Conservation (phyloP, 2,888 invertebrate species). For the Nymphalis c-album region DNA sequence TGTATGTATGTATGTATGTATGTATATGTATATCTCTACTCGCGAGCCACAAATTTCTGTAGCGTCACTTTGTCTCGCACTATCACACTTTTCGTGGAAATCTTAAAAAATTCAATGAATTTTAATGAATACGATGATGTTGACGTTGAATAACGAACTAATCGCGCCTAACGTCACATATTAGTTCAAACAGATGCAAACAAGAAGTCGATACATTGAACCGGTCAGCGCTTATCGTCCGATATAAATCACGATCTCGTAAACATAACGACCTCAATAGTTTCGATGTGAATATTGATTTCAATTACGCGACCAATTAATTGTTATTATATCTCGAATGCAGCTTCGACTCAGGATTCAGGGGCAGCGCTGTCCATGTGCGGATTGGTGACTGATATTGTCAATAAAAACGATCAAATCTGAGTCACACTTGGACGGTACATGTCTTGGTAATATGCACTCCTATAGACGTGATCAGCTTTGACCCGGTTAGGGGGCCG, state of each 20-base stretch:
- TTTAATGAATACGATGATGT: background rate
- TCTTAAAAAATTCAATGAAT: background rate
- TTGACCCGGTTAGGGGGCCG: background rate
- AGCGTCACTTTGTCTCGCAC: too few relatives aligned
- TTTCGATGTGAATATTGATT: conserved; percentile 10
- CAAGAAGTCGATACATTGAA: conserved; percentile 6
- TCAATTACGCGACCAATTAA: conserved; percentile 5
- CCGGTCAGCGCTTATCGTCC: background rate
- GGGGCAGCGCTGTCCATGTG: too few relatives aligned
- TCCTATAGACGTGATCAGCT: background rate
- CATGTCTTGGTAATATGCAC: background rate
- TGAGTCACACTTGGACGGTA: background rate
- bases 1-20: too few relatives aligned
- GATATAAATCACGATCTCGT: conserved; percentile 11
- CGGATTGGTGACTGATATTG: too few relatives aligned
- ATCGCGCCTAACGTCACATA: background rate
- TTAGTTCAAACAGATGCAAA: conserved; percentile 15
- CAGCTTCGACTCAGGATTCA: too few relatives aligned
- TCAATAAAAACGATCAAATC: too few relatives aligned
- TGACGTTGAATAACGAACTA: background rate
- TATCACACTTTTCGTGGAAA: too few relatives aligned
- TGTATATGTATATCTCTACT: too few relatives aligned
- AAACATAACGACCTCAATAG: conserved; percentile 13
- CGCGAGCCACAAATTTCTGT: too few relatives aligned
- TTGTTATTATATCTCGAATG: background rate